Conservation (phyloP, 2,888 invertebrate species). For the Torymus auratus region DNA sequence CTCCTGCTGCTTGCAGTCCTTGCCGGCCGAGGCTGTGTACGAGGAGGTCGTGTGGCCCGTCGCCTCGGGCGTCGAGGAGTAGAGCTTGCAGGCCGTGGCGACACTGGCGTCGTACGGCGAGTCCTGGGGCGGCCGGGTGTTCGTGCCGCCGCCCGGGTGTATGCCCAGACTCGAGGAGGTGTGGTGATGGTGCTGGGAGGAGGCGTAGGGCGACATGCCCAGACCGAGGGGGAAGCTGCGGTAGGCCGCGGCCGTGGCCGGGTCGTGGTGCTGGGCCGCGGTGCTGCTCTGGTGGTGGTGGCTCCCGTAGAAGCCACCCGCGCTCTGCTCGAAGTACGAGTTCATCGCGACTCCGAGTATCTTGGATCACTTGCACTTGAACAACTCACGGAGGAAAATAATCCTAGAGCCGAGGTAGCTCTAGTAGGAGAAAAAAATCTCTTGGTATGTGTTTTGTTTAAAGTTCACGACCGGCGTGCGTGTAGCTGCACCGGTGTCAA, state of each 20-base stretch:
- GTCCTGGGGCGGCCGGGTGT: constrained; percentile 90
- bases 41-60: constrained; percentile 81
- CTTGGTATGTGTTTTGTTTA: neutral
- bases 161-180: constrained; percentile 76
- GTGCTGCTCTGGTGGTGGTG: constrained; percentile 88
- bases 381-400: neutral
- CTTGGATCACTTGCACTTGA: constrained; percentile 63
- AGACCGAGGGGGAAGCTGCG: constrained; percentile 91
- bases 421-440: no score
- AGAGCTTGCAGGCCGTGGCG: constrained; percentile 90
- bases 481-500: neutral
- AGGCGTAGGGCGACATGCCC: constrained; percentile 90
- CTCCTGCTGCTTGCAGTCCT: constrained; percentile 86
- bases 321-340: constrained; percentile 96
- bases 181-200: constrained; percentile 84
- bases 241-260: constrained; percentile 85
- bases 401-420: neutral
- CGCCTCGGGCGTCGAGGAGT: constrained; percentile 82
- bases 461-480: neutral
- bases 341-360: constrained; percentile 80
- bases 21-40: constrained; percentile 79
- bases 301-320: constrained; percentile 91
- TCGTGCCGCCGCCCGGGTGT: constrained; percentile 84
- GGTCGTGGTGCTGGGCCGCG: constrained; percentile 85
- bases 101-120: constrained; percentile 95